Conservation (phyloP, 2,888 invertebrate species). For the Acrobasis repandana region DNA sequence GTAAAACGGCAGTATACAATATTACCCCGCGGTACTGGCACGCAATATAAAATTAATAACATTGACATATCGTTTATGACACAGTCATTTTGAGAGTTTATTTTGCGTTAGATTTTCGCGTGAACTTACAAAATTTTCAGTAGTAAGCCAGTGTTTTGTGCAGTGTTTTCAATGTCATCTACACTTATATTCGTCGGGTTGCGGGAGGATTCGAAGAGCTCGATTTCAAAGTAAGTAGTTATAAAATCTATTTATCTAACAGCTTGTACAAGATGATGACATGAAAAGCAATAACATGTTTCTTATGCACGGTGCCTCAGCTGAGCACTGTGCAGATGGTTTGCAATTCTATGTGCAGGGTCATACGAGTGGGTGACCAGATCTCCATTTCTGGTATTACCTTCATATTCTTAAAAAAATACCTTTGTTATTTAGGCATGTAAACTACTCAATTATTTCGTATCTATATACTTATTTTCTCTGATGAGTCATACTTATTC, state of each 20-base stretch:
- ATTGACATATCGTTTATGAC: constrained; percentile 37
- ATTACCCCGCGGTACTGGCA: constrained; percentile 60
- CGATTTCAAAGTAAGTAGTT: constrained; percentile 82
- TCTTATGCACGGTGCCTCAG: no score
- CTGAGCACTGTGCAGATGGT: no score
- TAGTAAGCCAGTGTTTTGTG: constrained; percentile 45
- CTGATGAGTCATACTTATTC: no score
- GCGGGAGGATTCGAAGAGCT: constrained; percentile 83
- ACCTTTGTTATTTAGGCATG: no score
- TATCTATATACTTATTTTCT: no score
- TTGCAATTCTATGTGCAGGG: no score
- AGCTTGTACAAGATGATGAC: not conserved
- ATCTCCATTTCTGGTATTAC: no score
- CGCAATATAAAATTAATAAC: constrained; percentile 33
- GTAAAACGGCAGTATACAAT: constrained; percentile 55
- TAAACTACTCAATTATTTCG: no score
- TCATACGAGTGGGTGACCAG: no score
- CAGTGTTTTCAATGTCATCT: constrained; percentile 81
- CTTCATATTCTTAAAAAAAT: no score
- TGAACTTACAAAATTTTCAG: constrained; percentile 43
- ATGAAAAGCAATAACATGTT: not conserved
- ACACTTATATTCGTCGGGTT: constrained; percentile 84
- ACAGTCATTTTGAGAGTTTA: constrained; percentile 32
- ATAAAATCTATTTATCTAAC: not conserved
- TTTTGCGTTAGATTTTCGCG: constrained; percentile 33